Base-by-base conservation (phyloP, 2,888 invertebrate species). In the Diaperis boleti region DNA sequence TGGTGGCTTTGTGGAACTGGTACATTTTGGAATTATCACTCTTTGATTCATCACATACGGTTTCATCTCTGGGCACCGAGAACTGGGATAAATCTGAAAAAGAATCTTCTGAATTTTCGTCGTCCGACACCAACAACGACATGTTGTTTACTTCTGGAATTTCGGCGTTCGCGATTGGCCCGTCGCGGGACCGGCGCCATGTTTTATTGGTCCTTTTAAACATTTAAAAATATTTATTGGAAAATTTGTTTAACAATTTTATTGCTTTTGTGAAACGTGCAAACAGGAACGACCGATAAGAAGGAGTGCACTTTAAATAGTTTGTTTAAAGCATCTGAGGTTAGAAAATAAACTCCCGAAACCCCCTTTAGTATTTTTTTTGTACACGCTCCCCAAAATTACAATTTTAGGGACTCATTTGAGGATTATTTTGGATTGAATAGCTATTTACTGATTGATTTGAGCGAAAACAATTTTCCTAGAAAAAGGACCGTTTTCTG, bases 1-100 rank as follows among this genome's bases (percentile, higher is more conserved):
- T 77, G 7, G 66, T 67, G 54, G 66, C 49, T 64, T 70, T 70
- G 55, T 57, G 56, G 26, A 41, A 45, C 39, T 59, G 50, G 22
- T 66, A 39, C 42, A 52, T 37, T 49, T 64, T 66, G 35, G 49
- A 59, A 29, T 45, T 35, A 42, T 62, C 64, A 39, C 50, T 68
- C 37, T 72, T 68, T 17, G 66, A 62, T 61, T 69, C 71, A 33
- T 72, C 70, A 55, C 66, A 62, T 47, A 61, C 26, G 17, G 20
- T 11, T 22, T 42, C 11, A 17, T 54, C 42, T 37, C 61, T 35
- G 70, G 69, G 62, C 44, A 70, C 45, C 7, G 74, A 74, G 67
- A 65, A 74, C 67, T 71, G 71, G 37, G 75, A 75, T 66, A 68
- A 70, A 71, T 72, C 72, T 14, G 77, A 76, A 68, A 73, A 74